phyloP scores from a whole-genome alignment of 2,113 vertebrate genomes.

The Coregonus clupeaformis region DNA sequence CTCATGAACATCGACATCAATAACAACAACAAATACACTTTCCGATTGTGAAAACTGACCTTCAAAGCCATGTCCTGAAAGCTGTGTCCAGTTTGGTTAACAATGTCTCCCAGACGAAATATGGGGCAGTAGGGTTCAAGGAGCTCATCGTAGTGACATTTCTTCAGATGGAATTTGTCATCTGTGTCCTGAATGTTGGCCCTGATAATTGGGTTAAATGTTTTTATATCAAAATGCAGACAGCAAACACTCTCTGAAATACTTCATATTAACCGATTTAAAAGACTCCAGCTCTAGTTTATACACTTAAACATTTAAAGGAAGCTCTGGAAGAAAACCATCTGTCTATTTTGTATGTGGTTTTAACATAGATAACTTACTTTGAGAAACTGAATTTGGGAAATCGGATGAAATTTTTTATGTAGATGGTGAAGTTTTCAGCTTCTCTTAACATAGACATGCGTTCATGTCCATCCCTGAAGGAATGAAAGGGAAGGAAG shows the following conservation, averaged over 20 bases:
- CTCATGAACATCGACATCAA: no score
- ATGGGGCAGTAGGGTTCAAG: slow-evolving; percentile 87
- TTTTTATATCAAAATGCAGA: no score
- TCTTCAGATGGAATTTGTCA: slow-evolving; percentile 76
- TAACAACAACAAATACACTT: not conserved
- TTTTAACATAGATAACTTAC: slow-evolving; percentile 70
- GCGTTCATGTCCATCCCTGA: no score
- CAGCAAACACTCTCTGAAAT: no score
- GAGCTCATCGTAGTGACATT: slow-evolving; percentile 74
- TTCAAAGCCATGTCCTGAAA: slow-evolving; percentile 80
- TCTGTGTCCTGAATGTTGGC: slow-evolving; percentile 80
- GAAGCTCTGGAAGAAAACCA: no score
- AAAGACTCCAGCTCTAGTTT: no score
- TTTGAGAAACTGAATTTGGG: slow-evolving; percentile 87
- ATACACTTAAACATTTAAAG: no score
- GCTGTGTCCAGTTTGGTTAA: slow-evolving; percentile 73
- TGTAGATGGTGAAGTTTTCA: slow-evolving; percentile 90
- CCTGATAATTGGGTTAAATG: slow-evolving; percentile 61
- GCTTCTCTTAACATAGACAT: slow-evolving; percentile 73
- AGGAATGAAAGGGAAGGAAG: no score
- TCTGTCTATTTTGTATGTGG: no score
- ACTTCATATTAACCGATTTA: no score
- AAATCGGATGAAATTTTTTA: slow-evolving; percentile 91
- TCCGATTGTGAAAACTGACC: slow-evolving; percentile 54
- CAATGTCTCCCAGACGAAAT: slow-evolving; percentile 82